These are phyloP conservation scores for Silurus lanzhouensis DNA, from an alignment of 2,797 vertebrate species.

Conservation along the genomic window DNA sequence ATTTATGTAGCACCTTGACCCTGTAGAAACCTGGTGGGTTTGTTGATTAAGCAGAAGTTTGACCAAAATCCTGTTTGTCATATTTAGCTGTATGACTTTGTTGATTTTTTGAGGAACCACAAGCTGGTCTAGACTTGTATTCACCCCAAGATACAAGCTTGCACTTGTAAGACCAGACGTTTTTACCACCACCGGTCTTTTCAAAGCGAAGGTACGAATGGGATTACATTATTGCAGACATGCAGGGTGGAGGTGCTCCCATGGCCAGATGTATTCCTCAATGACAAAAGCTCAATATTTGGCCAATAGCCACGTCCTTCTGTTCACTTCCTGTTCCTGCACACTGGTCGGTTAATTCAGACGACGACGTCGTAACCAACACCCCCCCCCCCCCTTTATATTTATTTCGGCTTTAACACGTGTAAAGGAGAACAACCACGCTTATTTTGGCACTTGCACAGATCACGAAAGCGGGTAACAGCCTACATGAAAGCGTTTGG, in stretches of 20 bases:
- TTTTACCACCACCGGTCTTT: too few species aligned
- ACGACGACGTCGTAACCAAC: background rate
- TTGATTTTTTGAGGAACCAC: too few species aligned
- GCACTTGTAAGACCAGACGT: background rate
- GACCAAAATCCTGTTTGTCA: too few species aligned
- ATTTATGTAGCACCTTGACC: too few species aligned
- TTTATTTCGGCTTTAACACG: background rate
- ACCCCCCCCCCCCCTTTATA: too few species aligned
- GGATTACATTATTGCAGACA: background rate
- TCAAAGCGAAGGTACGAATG: background rate
- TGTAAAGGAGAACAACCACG: background rate
- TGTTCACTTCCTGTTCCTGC: slow-evolving; percentile 4
- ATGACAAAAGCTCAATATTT: background rate
- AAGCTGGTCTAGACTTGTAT: too few species aligned
- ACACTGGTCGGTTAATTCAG: background rate
- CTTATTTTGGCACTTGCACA: background rate
- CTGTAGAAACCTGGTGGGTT: background rate
- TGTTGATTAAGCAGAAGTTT: too few species aligned
- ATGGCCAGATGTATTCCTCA: background rate
- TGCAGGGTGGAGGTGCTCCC: background rate
- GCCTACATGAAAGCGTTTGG: background rate
- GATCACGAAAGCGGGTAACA: background rate
- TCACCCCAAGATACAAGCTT: background rate
- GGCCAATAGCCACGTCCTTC: background rate
- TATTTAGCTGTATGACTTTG: too few species aligned